Percentiles rank a stretch among this genome's conserved stretches.
Evolutionary conservation across 2,888 invertebrate genomes (phyloP).

Genomic region (Sarcophaga caerulescens): DNA sequence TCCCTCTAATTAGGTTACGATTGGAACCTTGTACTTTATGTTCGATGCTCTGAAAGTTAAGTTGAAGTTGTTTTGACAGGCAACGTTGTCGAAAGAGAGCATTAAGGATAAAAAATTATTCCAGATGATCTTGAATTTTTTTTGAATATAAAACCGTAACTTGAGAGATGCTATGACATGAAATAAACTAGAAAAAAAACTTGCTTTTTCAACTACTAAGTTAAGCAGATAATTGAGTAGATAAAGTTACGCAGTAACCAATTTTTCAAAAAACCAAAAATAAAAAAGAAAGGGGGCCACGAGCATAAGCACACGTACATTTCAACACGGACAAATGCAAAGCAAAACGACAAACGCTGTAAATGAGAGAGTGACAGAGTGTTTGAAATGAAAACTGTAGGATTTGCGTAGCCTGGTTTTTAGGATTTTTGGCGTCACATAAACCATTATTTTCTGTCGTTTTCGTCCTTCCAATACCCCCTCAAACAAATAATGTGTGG

Average conservation of each 20-base stretch:
- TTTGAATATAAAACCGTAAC: too few species aligned
- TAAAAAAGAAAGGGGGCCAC: background rate
- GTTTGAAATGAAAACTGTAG: constrained; percentile 4
- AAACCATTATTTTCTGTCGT: constrained; percentile 31
- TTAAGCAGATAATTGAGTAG: constrained; percentile 59
- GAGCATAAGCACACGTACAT: constrained; percentile 1
- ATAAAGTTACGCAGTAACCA: constrained; percentile 58
- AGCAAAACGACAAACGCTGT: constrained; percentile 17
- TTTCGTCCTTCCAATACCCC: background rate
- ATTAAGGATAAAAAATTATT: too few species aligned
- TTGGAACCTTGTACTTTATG: too few species aligned
- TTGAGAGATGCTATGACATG: background rate
- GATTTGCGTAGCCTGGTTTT: constrained; percentile 44
- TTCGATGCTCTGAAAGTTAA: too few species aligned
- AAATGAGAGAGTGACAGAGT: background rate
- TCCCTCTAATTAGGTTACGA: too few species aligned
- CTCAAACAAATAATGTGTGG: constrained; percentile 23
- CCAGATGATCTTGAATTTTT: too few species aligned
- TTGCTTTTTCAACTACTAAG: background rate
- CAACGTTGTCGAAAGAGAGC: too few species aligned
- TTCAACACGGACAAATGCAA: background rate
- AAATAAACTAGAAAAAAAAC: constrained; percentile 28
- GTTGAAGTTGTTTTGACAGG: too few species aligned
- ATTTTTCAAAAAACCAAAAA: constrained; percentile 36
- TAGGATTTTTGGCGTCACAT: constrained; percentile 58